Percentiles rank a stretch among this genome's conserved stretches.
Conservation (phyloP, 1,140 invertebrate species). For the Drosophila bipectinata region DNA sequence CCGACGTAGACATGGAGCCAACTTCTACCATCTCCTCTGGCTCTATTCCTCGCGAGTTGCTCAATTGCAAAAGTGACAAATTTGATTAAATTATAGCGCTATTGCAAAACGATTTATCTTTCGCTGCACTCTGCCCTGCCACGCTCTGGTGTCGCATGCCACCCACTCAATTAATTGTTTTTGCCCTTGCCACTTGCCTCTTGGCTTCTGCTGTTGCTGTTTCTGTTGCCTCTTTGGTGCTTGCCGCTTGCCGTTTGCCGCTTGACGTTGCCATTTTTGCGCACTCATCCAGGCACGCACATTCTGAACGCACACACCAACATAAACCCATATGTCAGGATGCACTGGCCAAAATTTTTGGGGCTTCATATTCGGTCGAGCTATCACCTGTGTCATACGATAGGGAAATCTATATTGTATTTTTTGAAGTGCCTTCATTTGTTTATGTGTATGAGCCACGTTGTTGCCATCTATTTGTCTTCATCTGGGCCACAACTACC, state of each 20-base stretch:
- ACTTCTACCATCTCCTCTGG: not conserved
- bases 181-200: constrained; percentile 52
- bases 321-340: constrained; percentile 12
- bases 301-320: constrained; percentile 29
- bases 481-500: constrained; percentile 54
- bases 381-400: not conserved
- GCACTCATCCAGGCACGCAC: constrained; percentile 47
- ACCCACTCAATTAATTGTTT: constrained; percentile 80
- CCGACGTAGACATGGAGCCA: not conserved
- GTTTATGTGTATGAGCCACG: constrained; percentile 14
- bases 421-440: not conserved
- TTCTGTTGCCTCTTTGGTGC: constrained; percentile 20
- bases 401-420: not conserved
- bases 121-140: constrained; percentile 61
- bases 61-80: constrained; percentile 81
- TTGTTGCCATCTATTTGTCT: constrained; percentile 66
- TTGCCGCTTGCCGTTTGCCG: constrained; percentile 7
- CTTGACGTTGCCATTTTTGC: constrained; percentile 51
- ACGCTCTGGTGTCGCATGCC: constrained; percentile 45
- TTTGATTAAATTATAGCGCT: constrained; percentile 81
- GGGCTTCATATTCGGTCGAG: no score
- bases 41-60: constrained; percentile 42
- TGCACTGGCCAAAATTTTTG: constrained; percentile 1
- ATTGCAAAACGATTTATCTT: constrained; percentile 82
- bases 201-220: constrained; percentile 30